Evolutionary conservation across 2,797 vertebrate species (phyloP).

Genomic region (Malurus leucopterus): DNA sequence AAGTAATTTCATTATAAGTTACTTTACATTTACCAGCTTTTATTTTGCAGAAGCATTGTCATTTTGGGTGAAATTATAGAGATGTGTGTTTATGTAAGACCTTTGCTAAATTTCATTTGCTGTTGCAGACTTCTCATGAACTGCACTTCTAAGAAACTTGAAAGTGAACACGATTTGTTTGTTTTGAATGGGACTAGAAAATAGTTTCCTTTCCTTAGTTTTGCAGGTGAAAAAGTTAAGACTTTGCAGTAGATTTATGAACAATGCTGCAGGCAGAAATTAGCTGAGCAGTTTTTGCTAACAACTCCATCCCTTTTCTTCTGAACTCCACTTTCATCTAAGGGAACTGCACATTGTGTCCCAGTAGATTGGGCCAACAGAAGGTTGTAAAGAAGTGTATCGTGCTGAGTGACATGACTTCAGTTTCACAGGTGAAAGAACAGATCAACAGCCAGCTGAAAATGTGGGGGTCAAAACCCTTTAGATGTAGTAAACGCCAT

Average conservation of each 20-base stretch:
- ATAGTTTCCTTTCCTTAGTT: neutral
- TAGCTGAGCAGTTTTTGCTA: conserved; percentile 29
- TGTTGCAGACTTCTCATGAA: neutral
- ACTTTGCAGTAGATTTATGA: neutral
- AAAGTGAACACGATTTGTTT: neutral
- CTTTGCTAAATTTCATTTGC: neutral
- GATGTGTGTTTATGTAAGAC: neutral
- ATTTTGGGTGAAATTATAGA: neutral
- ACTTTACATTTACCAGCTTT: neutral
- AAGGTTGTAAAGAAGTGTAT: neutral
- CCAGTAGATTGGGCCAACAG: neutral
- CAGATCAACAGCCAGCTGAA: neutral
- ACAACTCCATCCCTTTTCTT: conserved; percentile 16
- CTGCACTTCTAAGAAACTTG: neutral
- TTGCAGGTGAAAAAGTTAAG: conserved; percentile 7
- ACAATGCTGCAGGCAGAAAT: neutral
- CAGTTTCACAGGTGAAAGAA: neutral
- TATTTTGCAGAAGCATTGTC: neutral
- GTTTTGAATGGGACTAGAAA: neutral
- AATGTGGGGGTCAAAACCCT: neutral
- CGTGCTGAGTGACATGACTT: neutral
- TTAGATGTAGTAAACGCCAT: neutral
- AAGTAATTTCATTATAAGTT: neutral
- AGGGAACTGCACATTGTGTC: conserved; percentile 7
- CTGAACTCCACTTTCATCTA: neutral